These are phyloP conservation scores for Hypena proboscidalis DNA, from an alignment of 2,888 invertebrate genomes.

Conservation along the genomic window DNA sequence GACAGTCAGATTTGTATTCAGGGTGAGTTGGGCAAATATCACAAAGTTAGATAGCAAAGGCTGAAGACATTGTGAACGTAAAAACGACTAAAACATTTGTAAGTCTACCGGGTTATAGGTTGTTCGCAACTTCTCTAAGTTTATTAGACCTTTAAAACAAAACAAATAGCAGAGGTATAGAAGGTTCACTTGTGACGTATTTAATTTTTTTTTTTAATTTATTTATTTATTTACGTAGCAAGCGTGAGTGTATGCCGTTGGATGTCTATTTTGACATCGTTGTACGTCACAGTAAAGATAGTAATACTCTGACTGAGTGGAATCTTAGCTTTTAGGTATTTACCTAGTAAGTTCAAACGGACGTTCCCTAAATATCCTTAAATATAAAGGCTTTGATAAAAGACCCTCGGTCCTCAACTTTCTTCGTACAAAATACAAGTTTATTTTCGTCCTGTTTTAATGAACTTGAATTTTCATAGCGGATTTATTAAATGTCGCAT, in stretches of 20 bases:
- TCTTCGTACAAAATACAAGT: constrained; percentile 15
- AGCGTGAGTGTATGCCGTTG: too few species aligned
- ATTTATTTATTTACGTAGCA: too few species aligned
- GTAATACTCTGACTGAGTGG: too few species aligned
- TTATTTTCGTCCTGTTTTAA: constrained; percentile 19
- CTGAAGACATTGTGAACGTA: neutral
- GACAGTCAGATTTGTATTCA: too few species aligned
- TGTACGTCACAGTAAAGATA: too few species aligned
- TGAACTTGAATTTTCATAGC: constrained; percentile 19
- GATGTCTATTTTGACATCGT: too few species aligned
- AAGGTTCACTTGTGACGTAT: too few species aligned
- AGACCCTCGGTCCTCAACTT: constrained; percentile 13
- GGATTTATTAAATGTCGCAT: neutral
- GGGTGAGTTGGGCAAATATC: too few species aligned
- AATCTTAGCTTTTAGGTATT: constrained; percentile 31
- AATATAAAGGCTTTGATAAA: constrained; percentile 9
- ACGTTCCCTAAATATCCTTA: constrained; percentile 11
- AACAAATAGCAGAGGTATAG: too few species aligned
- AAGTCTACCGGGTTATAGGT: constrained; percentile 10
- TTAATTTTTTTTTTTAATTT: too few species aligned
- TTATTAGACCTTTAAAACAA: constrained; percentile 22
- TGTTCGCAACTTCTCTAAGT: constrained; percentile 20
- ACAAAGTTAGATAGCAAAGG: too few species aligned
- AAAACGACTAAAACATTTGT: constrained; percentile 4
- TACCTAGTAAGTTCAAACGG: constrained; percentile 32